A percentile compares a stretch with the other conserved stretches of the same genome.
Evolutionary conservation across 2,888 invertebrate genomes (phyloP).

Genomic region (Gordius sp.): DNA sequence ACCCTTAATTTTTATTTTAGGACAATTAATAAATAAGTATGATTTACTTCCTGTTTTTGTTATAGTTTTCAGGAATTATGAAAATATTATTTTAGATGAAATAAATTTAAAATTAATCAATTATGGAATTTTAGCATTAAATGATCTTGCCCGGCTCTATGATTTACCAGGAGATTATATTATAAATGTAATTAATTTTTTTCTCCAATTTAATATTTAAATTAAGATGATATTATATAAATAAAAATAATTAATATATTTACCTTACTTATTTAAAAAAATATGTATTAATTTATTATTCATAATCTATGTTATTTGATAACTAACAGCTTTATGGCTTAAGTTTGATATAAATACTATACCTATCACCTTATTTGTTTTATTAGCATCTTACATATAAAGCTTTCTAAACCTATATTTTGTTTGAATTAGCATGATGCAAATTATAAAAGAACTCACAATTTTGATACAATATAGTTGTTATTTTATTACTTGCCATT

Average conservation of each 20-base stretch:
- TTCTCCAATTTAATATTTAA: not conserved
- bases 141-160: not conserved
- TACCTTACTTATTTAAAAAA: too few species aligned
- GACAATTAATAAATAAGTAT: conserved; percentile 2
- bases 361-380: too few species aligned
- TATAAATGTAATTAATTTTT: not conserved
- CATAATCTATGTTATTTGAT: not conserved
- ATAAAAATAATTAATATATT: not conserved
- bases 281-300: not conserved
- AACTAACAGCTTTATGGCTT: not conserved
- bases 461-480: too few species aligned
- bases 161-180: conserved; percentile 5
- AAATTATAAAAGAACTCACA: too few species aligned
- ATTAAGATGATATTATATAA: not conserved
- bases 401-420: too few species aligned
- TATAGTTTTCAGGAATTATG: conserved; percentile 11
- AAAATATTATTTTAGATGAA: conserved; percentile 5
- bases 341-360: too few species aligned
- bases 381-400: too few species aligned
- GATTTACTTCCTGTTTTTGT: not conserved
- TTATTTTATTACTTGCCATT: too few species aligned
- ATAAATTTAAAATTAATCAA: not conserved
- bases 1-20: conserved; percentile 1
- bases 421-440: too few species aligned
- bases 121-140: not conserved